Conservation (phyloP, 2,888 invertebrate species). For the Epirrhoe tristata region DNA sequence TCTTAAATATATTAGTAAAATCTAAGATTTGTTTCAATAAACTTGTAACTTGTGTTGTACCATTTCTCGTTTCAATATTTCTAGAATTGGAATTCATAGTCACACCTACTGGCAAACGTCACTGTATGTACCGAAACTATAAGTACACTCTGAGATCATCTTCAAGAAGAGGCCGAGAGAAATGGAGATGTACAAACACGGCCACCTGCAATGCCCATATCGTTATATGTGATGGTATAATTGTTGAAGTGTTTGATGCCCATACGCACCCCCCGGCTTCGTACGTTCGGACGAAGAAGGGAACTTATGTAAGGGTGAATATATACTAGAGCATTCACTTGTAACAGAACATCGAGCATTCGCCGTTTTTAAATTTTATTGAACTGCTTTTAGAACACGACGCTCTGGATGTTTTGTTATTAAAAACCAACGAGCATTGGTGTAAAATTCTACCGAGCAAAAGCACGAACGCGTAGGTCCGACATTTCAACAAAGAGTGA, state of each 20-base stretch:
- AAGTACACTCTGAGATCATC: not conserved
- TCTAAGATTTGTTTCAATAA: too few relatives aligned
- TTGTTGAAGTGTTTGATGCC: not conserved
- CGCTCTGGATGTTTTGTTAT: too few relatives aligned
- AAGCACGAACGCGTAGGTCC: too few relatives aligned
- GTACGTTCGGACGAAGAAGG: not conserved
- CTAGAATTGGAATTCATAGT: conserved; percentile 3
- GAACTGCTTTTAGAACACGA: too few relatives aligned
- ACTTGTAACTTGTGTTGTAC: too few relatives aligned
- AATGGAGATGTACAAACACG: conserved; percentile 6
- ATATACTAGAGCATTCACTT: too few relatives aligned
- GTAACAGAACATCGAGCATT: too few relatives aligned
- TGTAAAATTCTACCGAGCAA: too few relatives aligned
- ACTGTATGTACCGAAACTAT: conserved; percentile 6
- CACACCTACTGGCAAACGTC: conserved; percentile 1
- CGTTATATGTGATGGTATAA: not conserved
- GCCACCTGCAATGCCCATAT: not conserved
- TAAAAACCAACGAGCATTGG: too few relatives aligned
- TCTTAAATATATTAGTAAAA: too few relatives aligned
- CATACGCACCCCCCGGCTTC: not conserved
- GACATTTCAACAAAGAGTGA: too few relatives aligned
- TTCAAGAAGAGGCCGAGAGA: not conserved
- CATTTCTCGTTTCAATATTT: not conserved
- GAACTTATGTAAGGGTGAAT: conserved; percentile 1
- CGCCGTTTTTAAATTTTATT: too few relatives aligned